Evolutionary conservation across 2,888 invertebrate species (phyloP).

Genomic region (Aradus depressus): DNA sequence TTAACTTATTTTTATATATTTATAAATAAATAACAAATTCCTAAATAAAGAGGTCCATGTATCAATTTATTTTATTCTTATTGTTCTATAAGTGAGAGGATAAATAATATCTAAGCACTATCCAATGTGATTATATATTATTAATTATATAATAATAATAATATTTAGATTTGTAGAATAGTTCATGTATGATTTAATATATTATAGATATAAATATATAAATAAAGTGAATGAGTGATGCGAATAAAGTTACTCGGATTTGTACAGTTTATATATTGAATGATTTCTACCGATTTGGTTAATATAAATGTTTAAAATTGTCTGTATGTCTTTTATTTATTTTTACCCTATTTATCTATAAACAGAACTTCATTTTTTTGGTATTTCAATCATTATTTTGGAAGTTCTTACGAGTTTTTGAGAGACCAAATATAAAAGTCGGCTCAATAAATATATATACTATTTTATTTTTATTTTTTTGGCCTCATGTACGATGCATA

Average conservation of each 20-base stretch:
- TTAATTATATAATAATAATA: too few relatives aligned
- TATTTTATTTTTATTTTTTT: neutral
- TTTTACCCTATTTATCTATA: neutral
- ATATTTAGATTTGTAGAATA: too few relatives aligned
- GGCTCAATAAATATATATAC: neutral
- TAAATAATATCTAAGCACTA: slow-evolving; percentile 5
- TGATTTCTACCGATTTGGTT: slow-evolving; percentile 26
- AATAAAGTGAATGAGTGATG: neutral
- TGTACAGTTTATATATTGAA: slow-evolving; percentile 26
- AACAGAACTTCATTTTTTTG: neutral
- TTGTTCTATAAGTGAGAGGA: too few relatives aligned
- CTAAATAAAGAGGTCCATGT: too few relatives aligned
- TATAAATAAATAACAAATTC: too few relatives aligned
- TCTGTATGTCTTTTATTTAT: slow-evolving; percentile 1
- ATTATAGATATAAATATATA: neutral
- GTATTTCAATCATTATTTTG: neutral
- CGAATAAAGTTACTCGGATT: slow-evolving; percentile 13
- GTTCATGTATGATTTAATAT: slow-evolving; percentile 3
- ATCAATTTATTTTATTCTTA: too few relatives aligned
- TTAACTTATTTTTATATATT: too few relatives aligned
- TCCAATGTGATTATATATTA: slow-evolving; percentile 7
- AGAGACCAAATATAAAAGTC: neutral
- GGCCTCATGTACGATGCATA: too few relatives aligned
- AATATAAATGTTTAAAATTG: slow-evolving; percentile 22
- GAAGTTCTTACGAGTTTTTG: neutral